Evolutionary conservation across 2,797 vertebrate species (phyloP).

Genomic region (Phylloscopus collybita): DNA sequence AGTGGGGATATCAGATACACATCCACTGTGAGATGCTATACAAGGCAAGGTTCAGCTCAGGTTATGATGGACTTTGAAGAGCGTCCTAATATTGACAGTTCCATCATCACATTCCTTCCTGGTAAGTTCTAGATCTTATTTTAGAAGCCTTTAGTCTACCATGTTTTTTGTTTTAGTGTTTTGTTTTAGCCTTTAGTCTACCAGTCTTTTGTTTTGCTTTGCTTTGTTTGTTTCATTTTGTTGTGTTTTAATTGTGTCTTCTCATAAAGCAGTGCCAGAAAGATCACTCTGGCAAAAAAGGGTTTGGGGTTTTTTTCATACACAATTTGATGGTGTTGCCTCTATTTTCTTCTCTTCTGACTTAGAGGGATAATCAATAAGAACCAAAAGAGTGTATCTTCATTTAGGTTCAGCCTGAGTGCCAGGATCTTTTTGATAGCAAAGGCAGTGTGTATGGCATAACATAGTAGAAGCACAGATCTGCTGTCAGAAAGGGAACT

Average conservation of each 20-base stretch:
- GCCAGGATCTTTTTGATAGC: not conserved
- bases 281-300: not conserved
- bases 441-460: not conserved
- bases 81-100: slow-evolving; percentile 90
- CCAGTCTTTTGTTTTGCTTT: not conserved
- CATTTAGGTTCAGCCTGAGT: not conserved
- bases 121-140: slow-evolving; percentile 75
- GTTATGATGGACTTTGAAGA: slow-evolving; percentile 92
- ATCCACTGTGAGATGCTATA: slow-evolving; percentile 91
- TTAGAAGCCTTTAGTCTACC: not conserved
- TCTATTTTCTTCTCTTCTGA: not conserved
- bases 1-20: slow-evolving; percentile 85
- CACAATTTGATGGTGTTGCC: not conserved
- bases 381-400: not conserved
- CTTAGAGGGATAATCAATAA: not conserved
- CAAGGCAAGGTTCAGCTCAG: slow-evolving; percentile 90
- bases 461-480: not conserved
- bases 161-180: not conserved
- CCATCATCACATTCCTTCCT: slow-evolving; percentile 87
- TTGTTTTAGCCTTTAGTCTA: not conserved
- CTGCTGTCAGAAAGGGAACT: not conserved
- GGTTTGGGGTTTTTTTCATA: not conserved
- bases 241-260: not conserved
- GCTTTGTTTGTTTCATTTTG: not conserved
- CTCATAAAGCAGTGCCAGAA: not conserved